Evolutionary conservation across 2,797 vertebrate species (phyloP), one percentile per base, ranked within the genome.

Genomic region (Hafferia zeledoni): DNA sequence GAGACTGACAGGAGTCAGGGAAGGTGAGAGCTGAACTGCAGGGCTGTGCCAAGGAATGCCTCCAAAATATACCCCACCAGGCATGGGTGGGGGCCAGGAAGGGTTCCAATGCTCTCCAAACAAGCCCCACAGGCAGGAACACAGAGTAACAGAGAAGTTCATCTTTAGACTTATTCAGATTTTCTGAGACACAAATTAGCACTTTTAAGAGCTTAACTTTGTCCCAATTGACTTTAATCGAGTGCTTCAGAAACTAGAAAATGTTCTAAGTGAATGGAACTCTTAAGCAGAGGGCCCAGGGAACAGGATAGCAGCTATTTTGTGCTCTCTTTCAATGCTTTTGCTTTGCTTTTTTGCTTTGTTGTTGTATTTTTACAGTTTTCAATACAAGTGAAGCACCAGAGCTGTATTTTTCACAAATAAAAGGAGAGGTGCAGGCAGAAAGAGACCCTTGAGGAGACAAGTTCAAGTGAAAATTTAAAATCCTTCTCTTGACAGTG

Each of bases 171-270:
- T 83, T 77, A 91, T 91, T 96, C 95, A 89, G 72, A 55, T 93
- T 97, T 96, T 94, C 93, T 72, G 88, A 97, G 92, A 81, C 94
- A 97, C 90, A 97, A 97, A 97, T 97, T 97, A 97, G 94, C 92
- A 91, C 95, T 98, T 96, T 96, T 97, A 97, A 95, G 95, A 95
- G 95, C 94, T 96, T 95, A 94, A 96, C 96, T 96, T 93, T 97
- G 96, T 93, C 95, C 95, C 96, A 97, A 79, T 93, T 96, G 97
- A 96, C 97, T 97, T 97, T 96, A 97, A 98, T 98, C 96, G 97
- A 98, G 95, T 95, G 95, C 95, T 92, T 97, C 95, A 96, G 97
- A 97, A 96, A 94, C 77, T 89, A 61, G 64, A 94, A 97, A 97
- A 93, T 96, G 94, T 97, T 97, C 97, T 95, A 97, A 97, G 96